These are phyloP conservation scores for Ctenochaetus hawaiiensis DNA, from an alignment of 2,797 vertebrate genomes.

Conservation along the genomic window DNA sequence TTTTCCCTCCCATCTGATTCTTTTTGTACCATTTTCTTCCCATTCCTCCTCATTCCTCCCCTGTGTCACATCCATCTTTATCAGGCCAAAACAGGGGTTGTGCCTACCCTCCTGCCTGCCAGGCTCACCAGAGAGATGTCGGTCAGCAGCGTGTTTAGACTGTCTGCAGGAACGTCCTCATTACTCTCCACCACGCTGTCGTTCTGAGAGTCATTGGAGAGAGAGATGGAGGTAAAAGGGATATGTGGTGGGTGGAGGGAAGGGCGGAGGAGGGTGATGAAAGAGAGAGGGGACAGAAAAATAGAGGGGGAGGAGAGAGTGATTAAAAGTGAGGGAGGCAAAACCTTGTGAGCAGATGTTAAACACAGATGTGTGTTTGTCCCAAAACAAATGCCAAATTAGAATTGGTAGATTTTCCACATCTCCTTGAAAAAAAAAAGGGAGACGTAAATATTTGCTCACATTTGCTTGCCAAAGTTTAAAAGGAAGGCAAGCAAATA, in stretches of 20 bases:
- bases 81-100: constrained; percentile 27
- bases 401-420: constrained; percentile 49
- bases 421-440: constrained; percentile 31
- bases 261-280: background rate
- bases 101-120: constrained; percentile 4
- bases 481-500: constrained; percentile 20
- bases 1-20: background rate
- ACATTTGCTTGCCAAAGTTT: constrained; percentile 24
- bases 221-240: constrained; percentile 18
- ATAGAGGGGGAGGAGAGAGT: background rate
- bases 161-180: constrained; percentile 83
- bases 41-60: constrained; percentile 25
- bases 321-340: constrained; percentile 23
- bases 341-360: constrained; percentile 54
- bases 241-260: background rate
- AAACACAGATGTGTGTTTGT: constrained; percentile 61
- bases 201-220: constrained; percentile 83
- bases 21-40: constrained; percentile 6
- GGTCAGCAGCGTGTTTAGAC: constrained; percentile 87
- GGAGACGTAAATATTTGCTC: constrained; percentile 31
- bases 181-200: constrained; percentile 88
- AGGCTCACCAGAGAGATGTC: constrained; percentile 89
- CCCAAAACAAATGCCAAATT: constrained; percentile 59
- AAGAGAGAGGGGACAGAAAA: constrained; percentile 11
- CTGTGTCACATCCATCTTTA: constrained; percentile 33